Percentiles rank a stretch among this genome's conserved stretches.
Evolutionary conservation across 2,888 invertebrate genomes (phyloP).

Genomic region (Yponomeuta sedellus): DNA sequence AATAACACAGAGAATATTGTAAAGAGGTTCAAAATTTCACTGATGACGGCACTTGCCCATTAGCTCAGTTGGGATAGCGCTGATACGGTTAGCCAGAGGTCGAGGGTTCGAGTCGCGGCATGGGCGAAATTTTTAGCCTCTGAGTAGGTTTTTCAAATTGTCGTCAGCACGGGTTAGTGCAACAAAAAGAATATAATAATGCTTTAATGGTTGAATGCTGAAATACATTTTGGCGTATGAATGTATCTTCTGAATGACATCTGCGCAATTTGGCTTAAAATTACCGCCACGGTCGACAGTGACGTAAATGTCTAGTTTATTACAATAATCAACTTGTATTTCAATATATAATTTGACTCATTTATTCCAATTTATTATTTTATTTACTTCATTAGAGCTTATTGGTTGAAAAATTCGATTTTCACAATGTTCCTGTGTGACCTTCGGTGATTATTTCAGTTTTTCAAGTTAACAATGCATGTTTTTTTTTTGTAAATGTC

Average conservation of each 20-base stretch:
- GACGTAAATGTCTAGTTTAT: background rate
- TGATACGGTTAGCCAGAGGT: too few species aligned
- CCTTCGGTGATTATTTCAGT: background rate
- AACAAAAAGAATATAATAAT: too few species aligned
- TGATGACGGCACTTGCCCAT: too few species aligned
- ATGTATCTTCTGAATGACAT: background rate
- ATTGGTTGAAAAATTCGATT: background rate
- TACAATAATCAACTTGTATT: background rate
- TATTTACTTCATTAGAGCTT: background rate
- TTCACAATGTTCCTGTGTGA: background rate
- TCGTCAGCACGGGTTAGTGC: too few species aligned
- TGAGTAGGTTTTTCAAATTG: too few species aligned
- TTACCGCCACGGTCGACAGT: background rate
- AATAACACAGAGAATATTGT: too few species aligned
- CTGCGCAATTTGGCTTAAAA: background rate
- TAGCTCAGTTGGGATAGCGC: too few species aligned
- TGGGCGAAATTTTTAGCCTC: too few species aligned
- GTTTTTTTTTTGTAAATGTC: conserved; percentile 1
- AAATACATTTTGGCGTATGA: too few species aligned
- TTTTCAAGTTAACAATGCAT: background rate
- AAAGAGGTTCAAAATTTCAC: too few species aligned
- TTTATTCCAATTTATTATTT: background rate
- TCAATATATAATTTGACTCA: background rate
- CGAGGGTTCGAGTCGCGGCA: too few species aligned
- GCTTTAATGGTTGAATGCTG: too few species aligned